These are phyloP conservation scores for Eristalis tenax DNA, from an alignment of 2,888 invertebrate genomes.

Conservation along the genomic window DNA sequence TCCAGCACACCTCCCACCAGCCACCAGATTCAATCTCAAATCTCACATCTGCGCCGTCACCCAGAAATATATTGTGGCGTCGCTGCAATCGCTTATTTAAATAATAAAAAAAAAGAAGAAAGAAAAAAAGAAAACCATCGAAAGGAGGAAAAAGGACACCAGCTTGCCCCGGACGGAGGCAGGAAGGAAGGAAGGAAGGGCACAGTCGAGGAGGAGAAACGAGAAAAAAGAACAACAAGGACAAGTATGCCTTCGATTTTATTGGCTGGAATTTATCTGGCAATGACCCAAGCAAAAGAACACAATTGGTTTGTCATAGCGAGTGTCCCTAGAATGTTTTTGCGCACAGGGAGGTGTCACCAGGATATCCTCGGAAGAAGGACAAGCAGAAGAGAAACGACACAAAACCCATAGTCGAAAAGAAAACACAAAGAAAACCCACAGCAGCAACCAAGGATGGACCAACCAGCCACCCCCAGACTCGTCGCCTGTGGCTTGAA, in stretches of 20 bases:
- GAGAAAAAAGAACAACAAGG: slow-evolving; percentile 6
- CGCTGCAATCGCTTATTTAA: slow-evolving; percentile 66
- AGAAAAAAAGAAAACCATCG: not conserved
- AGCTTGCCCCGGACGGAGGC: not conserved
- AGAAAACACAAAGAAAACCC: slow-evolving; percentile 12
- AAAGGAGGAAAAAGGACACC: slow-evolving; percentile 29
- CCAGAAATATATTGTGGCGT: slow-evolving; percentile 41
- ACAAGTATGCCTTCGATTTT: slow-evolving; percentile 71
- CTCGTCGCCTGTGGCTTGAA: slow-evolving; percentile 18
- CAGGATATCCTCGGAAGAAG: slow-evolving; percentile 61
- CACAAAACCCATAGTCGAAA: slow-evolving; percentile 6
- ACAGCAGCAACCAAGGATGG: slow-evolving; percentile 43
- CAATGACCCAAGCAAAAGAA: slow-evolving; percentile 73
- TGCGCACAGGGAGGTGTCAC: slow-evolving; percentile 75
- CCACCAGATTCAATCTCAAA: slow-evolving; percentile 31
- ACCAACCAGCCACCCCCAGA: slow-evolving; percentile 5
- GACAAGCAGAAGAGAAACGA: slow-evolving; percentile 7
- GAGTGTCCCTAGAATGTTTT: slow-evolving; percentile 74
- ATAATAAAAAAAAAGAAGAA: slow-evolving; percentile 54
- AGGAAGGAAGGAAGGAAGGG: not conserved
- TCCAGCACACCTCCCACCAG: not conserved
- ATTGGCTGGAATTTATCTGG: slow-evolving; percentile 73
- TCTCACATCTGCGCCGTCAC: slow-evolving; percentile 63
- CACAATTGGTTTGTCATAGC: slow-evolving; percentile 75
- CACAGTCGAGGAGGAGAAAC: slow-evolving; percentile 25